Conservation (phyloP, 1,140 invertebrate genomes). For the Caenorhabditis latens region DNA sequence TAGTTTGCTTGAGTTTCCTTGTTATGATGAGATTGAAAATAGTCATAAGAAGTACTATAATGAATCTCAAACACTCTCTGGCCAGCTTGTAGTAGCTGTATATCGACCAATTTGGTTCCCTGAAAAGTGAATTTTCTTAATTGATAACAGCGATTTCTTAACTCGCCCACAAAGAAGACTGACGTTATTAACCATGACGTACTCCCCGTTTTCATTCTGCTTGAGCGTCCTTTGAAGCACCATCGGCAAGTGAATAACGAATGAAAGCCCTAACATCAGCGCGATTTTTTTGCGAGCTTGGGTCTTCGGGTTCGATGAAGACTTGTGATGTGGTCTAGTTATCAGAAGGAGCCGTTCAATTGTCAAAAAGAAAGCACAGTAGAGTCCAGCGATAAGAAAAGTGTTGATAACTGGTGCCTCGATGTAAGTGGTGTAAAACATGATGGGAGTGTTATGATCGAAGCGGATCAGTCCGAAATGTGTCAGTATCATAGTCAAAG, state of each 20-base stretch:
- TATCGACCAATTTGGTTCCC: slow-evolving; percentile 71
- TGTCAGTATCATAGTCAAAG: slow-evolving; percentile 69
- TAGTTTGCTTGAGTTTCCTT: slow-evolving; percentile 70
- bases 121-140: slow-evolving; percentile 56
- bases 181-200: slow-evolving; percentile 67
- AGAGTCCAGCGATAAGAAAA: slow-evolving; percentile 76
- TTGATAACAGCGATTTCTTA: neutral
- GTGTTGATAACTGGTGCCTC: slow-evolving; percentile 75
- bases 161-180: slow-evolving; percentile 69
- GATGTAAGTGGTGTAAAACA: slow-evolving; percentile 65
- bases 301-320: slow-evolving; percentile 68
- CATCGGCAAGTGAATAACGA: slow-evolving; percentile 73
- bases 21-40: slow-evolving; percentile 72
- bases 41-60: slow-evolving; percentile 71
- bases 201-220: slow-evolving; percentile 56
- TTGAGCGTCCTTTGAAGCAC: slow-evolving; percentile 71
- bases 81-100: slow-evolving; percentile 76
- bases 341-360: slow-evolving; percentile 68
- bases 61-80: slow-evolving; percentile 71
- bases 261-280: slow-evolving; percentile 66
- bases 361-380: slow-evolving; percentile 76
- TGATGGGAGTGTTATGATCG: neutral
- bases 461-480: slow-evolving; percentile 68
- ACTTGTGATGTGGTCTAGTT: slow-evolving; percentile 6
- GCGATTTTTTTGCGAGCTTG: slow-evolving; percentile 69